Evolutionary conservation across 2,888 invertebrate genomes (phyloP).

Genomic region (Hyalella azteca): DNA sequence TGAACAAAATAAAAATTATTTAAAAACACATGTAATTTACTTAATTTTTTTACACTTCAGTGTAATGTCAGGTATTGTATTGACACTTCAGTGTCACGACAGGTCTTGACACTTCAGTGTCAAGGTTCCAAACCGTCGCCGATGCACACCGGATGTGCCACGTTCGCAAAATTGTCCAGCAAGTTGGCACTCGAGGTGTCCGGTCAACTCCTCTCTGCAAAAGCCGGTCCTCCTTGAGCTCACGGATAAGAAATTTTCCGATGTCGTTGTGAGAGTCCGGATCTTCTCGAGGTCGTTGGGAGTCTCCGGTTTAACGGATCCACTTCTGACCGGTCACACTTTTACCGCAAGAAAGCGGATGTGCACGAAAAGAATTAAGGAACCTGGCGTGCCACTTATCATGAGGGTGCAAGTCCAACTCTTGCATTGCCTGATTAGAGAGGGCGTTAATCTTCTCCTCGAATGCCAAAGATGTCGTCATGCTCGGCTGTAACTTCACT

Average conservation of each 20-base stretch:
- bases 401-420: slow-evolving; percentile 27
- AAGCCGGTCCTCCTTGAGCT: slow-evolving; percentile 21
- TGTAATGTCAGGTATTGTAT: too few species aligned
- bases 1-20: too few species aligned
- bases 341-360: slow-evolving; percentile 6
- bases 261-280: too few species aligned
- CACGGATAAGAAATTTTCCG: too few species aligned
- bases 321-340: not conserved
- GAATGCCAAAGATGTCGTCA: slow-evolving; percentile 21
- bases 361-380: slow-evolving; percentile 2
- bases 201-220: not conserved
- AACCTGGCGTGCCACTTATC: slow-evolving; percentile 1
- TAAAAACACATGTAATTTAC: too few species aligned
- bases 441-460: slow-evolving; percentile 9
- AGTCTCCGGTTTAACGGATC: too few species aligned
- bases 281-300: too few species aligned
- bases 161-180: not conserved
- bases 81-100: too few species aligned
- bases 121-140: too few species aligned
- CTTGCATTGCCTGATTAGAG: slow-evolving; percentile 37
- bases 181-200: not conserved
- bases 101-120: too few species aligned
- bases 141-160: slow-evolving; percentile 5
- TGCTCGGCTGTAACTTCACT: too few species aligned
- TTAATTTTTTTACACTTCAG: too few species aligned